These are phyloP conservation scores for Agonum fuliginosum DNA, from an alignment of 2,888 invertebrate species.

Conservation along the genomic window DNA sequence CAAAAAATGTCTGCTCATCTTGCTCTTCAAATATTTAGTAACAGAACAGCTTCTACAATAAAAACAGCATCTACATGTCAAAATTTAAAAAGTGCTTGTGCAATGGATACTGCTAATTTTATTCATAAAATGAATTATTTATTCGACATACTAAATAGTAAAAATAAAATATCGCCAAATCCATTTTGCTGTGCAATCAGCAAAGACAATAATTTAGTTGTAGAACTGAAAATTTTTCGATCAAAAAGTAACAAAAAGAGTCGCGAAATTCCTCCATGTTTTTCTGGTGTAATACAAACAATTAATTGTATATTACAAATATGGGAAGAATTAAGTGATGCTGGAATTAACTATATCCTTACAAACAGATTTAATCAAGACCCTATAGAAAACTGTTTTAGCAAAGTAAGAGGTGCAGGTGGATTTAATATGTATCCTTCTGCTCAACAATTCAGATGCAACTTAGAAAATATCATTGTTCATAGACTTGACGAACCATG, in stretches of 20 bases:
- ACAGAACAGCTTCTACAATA: too few relatives aligned
- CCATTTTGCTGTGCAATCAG: slow-evolving; percentile 3
- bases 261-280: too few relatives aligned
- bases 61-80: too few relatives aligned
- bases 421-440: slow-evolving; percentile 15
- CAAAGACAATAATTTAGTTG: background rate
- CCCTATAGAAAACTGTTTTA: background rate
- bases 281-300: too few relatives aligned
- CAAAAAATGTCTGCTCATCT: too few relatives aligned
- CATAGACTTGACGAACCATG: background rate
- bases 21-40: too few relatives aligned
- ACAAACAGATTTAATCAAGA: background rate
- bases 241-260: background rate
- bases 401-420: slow-evolving; percentile 4
- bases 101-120: background rate
- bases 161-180: background rate
- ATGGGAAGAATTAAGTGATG: background rate
- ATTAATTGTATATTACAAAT: background rate
- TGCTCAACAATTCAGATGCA: background rate
- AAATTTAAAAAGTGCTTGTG: too few relatives aligned
- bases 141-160: slow-evolving; percentile 8
- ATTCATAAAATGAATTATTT: background rate
- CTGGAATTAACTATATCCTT: background rate
- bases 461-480: slow-evolving; percentile 17
- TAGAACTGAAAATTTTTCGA: background rate